Percentiles rank a stretch among this genome's conserved stretches.
phyloP scores from a whole-genome alignment of 2,113 vertebrate genomes.

The Chamaea fasciata region DNA sequence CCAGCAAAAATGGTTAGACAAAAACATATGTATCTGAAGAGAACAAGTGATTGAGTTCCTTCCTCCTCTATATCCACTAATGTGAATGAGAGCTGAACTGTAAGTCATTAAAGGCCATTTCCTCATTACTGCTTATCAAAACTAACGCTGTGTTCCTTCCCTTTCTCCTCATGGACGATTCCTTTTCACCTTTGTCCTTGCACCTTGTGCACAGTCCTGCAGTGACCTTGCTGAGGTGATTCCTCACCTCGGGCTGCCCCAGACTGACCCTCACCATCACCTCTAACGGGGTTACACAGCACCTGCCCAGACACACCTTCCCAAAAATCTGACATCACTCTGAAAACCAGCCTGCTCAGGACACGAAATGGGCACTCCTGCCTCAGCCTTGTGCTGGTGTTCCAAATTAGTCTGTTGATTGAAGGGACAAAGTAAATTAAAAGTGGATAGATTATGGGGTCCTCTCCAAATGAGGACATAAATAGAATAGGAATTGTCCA shows the following conservation, averaged over 20 bases:
- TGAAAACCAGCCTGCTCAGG: neutral
- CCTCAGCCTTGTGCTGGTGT: neutral
- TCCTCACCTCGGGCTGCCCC: neutral
- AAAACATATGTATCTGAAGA: neutral
- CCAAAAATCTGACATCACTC: neutral
- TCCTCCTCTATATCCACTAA: neutral
- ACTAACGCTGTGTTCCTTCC: neutral
- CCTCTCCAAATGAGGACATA: neutral
- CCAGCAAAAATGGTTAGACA: neutral
- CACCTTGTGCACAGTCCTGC: neutral
- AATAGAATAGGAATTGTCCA: neutral
- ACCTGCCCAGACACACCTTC: neutral
- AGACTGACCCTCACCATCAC: neutral
- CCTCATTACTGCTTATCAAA: neutral
- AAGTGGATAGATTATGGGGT: neutral
- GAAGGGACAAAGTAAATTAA: neutral
- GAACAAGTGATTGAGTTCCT: neutral
- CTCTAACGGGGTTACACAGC: neutral
- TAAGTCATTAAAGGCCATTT: neutral
- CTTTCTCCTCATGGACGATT: neutral
- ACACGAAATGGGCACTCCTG: neutral
- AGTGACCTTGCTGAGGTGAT: neutral
- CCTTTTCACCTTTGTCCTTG: neutral
- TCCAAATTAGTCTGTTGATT: neutral
- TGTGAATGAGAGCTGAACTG: neutral